Conservation (phyloP, 1,140 invertebrate genomes). For the Andricus grossulariae region DNA sequence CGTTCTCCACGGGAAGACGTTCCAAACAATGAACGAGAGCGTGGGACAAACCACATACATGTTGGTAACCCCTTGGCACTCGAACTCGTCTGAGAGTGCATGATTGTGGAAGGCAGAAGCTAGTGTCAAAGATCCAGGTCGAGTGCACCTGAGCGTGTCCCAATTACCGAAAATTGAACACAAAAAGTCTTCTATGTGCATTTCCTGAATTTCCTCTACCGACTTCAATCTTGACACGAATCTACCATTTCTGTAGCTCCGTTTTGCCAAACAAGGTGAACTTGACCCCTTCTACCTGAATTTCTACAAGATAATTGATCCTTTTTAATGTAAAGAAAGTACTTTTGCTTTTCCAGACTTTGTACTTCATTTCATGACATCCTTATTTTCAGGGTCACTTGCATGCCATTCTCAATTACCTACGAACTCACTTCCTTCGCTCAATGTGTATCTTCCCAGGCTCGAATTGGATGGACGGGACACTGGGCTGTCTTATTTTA, state of each 20-base stretch:
- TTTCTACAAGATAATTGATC: too few species aligned
- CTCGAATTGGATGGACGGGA: too few species aligned
- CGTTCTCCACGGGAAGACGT: slow-evolving; percentile 51
- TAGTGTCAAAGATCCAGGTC: slow-evolving; percentile 53
- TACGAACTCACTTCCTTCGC: too few species aligned
- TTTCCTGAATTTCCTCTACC: neutral
- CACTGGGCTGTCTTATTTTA: neutral
- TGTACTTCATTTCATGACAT: too few species aligned
- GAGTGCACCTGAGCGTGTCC: slow-evolving; percentile 48
- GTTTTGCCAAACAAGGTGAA: too few species aligned
- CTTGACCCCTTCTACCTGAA: too few species aligned
- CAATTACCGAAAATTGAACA: slow-evolving; percentile 25
- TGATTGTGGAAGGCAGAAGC: slow-evolving; percentile 45
- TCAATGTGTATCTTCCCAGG: too few species aligned
- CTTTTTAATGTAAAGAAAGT: too few species aligned
- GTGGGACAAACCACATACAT: slow-evolving; percentile 56
- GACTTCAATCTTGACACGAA: neutral
- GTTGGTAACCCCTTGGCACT: slow-evolving; percentile 50
- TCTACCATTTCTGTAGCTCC: too few species aligned
- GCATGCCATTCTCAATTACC: too few species aligned
- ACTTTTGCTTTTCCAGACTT: too few species aligned
- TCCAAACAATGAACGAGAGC: slow-evolving; percentile 61
- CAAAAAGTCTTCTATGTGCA: slow-evolving; percentile 8
- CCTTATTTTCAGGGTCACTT: too few species aligned
- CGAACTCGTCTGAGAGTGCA: slow-evolving; percentile 46